Evolutionary conservation across 2,113 vertebrate genomes (phyloP), one percentile per base, ranked within the genome.

Genomic region (Ivindomyrus marchei): DNA sequence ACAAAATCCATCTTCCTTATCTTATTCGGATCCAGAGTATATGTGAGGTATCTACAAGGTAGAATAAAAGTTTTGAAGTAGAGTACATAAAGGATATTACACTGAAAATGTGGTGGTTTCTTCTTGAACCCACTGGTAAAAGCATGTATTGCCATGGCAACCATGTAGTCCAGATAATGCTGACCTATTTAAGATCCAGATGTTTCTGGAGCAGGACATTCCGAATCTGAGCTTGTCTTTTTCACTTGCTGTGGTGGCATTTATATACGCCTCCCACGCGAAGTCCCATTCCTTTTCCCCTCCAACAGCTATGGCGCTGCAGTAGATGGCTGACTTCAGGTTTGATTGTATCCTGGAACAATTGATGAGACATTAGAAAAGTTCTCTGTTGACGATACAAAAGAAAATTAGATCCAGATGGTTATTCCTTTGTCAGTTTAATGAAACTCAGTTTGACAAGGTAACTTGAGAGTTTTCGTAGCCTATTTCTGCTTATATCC

Each of bases 181-280:
- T 93, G 91, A 99, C 98, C 97, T 97, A 93, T 93, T 97, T 36
- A 99, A 96, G 90, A 99, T 95, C 97, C 97, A 98, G 89, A 96
- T 92, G 0, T 95, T 15, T 4, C 45, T 94, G 93, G 96, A 97
- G 94, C 98, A 99, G 89, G 97, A 52, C 85, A 99, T 94, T 0
- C 95, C 98, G 0, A 89, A 0, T 0, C 96, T 94, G 58, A 99
- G 96, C 70, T 96, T 97, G 45, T 97, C 96, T 0, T 94, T 97
- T 92, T 98, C 98, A 0, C 95, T 95, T 0, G 95, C 95, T 2
- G 96, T 88, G 0, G 11, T 91, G 56, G 97, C 92, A 0, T 11
- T 91, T 3, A 0, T n/a, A 90, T 96, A 98, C 93, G 91, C 93
- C 0, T 86, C 0, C 98, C 98, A 99, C 91, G 93, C 93, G 50